Evolutionary conservation across 64 coral and sea anemone species (phyloP), one percentile per base, ranked within the genome.

Genomic region (Platygyra sinensis): DNA sequence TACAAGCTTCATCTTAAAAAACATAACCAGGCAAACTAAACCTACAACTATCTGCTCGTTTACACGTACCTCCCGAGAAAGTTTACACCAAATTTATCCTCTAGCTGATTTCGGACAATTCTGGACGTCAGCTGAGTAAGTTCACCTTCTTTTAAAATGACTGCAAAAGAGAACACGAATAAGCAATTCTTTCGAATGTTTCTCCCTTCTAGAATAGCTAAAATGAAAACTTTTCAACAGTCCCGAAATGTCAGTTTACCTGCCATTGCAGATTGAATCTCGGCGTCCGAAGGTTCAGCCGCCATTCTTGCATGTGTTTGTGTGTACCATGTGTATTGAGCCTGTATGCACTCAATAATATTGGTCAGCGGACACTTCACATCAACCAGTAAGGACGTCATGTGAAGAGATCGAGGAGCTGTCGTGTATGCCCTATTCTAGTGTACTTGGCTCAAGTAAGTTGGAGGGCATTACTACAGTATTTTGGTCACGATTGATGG

Each of bases 101-200:
- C 92, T 11, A 94, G 31, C 42, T 83, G 78, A 39, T 32, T 59
- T 29, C 92, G 77, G 30, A 94, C 92, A 54, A 89, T 89, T 54
- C 88, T 94, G 5, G 92, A 94, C 1, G 92, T 94, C 8, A 94
- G 20, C 38, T 76, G 69, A 1, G 92, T 67, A 9, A 94, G 87
- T 80, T 94, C 92, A 0, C 79, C 87, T 67, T 89, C 67, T 36
- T 54, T 33, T 67, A 94, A 77, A 85, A 94, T 94, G 80, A 55
- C 92, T 94, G 72, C 57, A 82, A 75, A 71, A 19, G 18, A 83
- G 22, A 5, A 83, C 6, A 42, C 24, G 19, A 12, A 5, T 1
- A 32, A 65, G 10, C 19, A 10, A 19, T 61, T 55, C 0, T 8
- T 32, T 3, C 2, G 10, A 24, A 46, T 29, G 2, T 10, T 69